Percentiles rank a stretch among this genome's conserved stretches.
phyloP scores from a whole-genome alignment of 2,797 vertebrate species.

The Pipistrellus pygmaeus region DNA sequence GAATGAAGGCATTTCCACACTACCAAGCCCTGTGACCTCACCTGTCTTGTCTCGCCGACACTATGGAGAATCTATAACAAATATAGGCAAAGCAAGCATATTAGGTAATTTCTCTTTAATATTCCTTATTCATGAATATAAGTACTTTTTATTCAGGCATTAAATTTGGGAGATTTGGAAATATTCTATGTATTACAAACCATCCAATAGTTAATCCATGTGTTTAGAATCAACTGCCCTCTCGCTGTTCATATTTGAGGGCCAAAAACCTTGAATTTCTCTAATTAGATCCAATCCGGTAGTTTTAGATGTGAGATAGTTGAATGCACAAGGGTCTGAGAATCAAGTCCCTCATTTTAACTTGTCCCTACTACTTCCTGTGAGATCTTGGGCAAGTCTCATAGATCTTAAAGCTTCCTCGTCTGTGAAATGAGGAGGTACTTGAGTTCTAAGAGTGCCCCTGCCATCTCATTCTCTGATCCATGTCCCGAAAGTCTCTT shows the following conservation, averaged over 20 bases:
- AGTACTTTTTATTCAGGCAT: neutral
- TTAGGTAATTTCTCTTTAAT: slow-evolving; percentile 88
- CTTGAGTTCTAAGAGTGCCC: neutral
- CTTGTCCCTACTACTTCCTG: neutral
- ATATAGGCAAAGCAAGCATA: slow-evolving; percentile 98
- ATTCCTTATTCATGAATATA: neutral
- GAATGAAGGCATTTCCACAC: slow-evolving; percentile 91
- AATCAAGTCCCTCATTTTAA: neutral
- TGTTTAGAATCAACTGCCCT: neutral
- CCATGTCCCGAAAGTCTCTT: neutral
- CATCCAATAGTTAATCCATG: neutral
- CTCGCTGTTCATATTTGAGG: neutral
- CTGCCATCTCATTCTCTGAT: neutral
- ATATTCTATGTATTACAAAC: neutral
- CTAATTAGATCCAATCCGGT: neutral
- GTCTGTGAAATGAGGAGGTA: neutral
- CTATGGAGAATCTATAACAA: slow-evolving; percentile 98
- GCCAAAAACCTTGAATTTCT: neutral
- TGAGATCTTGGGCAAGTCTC: neutral
- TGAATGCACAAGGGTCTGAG: neutral
- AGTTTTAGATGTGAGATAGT: neutral
- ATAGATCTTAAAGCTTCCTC: neutral
- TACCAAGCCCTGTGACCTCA: slow-evolving; percentile 95
- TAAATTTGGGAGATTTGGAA: slow-evolving; percentile 27
- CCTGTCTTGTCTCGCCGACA: slow-evolving; percentile 93